Percentiles rank a stretch among this genome's conserved stretches.
Conservation (phyloP, 2,888 invertebrate species). For the Leucophenga maculata region DNA sequence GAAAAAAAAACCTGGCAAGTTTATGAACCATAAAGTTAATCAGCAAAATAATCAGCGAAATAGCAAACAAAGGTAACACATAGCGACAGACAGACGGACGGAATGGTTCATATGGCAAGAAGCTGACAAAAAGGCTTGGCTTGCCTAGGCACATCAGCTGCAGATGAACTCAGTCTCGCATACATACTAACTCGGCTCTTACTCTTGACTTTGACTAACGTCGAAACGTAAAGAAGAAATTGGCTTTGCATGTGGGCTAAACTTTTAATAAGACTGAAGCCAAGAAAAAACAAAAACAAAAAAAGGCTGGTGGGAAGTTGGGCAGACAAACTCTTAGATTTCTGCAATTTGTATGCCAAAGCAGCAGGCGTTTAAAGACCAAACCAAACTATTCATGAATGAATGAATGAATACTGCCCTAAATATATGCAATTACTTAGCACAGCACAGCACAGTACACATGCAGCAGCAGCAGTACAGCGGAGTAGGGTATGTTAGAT, state of each 20-base stretch:
- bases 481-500: conserved; percentile 8
- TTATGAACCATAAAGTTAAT: conserved; percentile 62
- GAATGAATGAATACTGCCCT: conserved; percentile 24
- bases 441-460: conserved; percentile 54
- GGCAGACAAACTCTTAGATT: background rate
- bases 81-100: conserved; percentile 7
- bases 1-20: conserved; percentile 18
- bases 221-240: conserved; percentile 45
- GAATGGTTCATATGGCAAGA: background rate
- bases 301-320: conserved; percentile 11
- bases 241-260: conserved; percentile 54
- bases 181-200: background rate
- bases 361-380: background rate
- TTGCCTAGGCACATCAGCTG: conserved; percentile 12
- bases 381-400: background rate
- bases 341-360: conserved; percentile 24
- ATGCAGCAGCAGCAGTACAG: too few species aligned
- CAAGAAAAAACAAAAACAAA: conserved; percentile 20
- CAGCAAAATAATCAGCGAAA: conserved; percentile 52
- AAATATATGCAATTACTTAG: conserved; percentile 57
- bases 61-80: conserved; percentile 39
- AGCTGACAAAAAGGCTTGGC: conserved; percentile 40
- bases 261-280: conserved; percentile 59
- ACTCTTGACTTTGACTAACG: conserved; percentile 20
- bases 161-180: conserved; percentile 3